phyloP scores from a whole-genome alignment of 2,797 vertebrate genomes.

The Anguilla pacifica region DNA sequence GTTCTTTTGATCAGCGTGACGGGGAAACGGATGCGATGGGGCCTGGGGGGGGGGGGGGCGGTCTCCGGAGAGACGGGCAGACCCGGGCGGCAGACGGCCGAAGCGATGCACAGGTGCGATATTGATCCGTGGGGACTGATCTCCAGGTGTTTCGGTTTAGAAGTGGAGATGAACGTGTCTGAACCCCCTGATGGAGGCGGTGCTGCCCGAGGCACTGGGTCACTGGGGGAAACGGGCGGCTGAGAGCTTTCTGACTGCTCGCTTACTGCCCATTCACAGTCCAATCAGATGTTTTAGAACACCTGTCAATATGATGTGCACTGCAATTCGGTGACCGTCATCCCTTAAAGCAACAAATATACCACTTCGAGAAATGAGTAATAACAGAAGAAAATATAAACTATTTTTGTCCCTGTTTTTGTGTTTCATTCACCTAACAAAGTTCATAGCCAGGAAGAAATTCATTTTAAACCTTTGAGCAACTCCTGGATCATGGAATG shows the following conservation, averaged over 20 bases:
- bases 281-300: not conserved
- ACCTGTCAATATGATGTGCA: not conserved
- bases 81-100: conserved; percentile 46
- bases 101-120: conserved; percentile 45
- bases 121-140: not conserved
- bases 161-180: not conserved
- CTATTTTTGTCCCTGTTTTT: not conserved
- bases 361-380: not conserved
- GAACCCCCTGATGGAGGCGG: not conserved
- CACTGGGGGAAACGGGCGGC: not conserved
- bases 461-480: not conserved
- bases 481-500: no score
- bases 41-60: not conserved
- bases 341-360: not conserved
- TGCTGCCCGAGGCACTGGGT: not conserved
- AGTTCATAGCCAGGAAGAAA: not conserved
- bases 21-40: conserved; percentile 36
- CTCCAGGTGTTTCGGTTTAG: not conserved
- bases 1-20: conserved; percentile 53
- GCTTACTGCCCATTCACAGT: not conserved
- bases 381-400: not conserved
- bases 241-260: not conserved
- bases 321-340: not conserved
- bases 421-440: not conserved
- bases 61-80: conserved; percentile 11